phyloP scores from a whole-genome alignment of 2,113 vertebrate species.

The Neogobius melanostomus region DNA sequence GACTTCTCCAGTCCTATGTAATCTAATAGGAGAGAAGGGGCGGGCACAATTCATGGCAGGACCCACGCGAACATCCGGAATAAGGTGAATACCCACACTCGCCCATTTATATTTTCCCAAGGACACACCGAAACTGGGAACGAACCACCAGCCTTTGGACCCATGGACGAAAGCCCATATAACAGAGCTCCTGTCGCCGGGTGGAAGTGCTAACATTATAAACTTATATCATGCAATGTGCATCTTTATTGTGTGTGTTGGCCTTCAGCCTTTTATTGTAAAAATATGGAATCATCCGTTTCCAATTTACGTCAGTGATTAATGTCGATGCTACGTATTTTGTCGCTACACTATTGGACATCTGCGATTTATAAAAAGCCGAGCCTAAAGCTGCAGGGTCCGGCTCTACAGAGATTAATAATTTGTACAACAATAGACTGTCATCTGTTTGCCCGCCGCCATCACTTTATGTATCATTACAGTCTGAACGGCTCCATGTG shows the following conservation, averaged over 20 bases:
- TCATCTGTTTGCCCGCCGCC: constrained; percentile 37
- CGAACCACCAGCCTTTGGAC: no score
- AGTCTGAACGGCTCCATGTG: constrained; percentile 51
- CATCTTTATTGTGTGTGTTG: not conserved
- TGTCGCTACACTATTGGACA: constrained; percentile 15
- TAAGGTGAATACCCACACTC: no score
- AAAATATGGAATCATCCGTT: constrained; percentile 16
- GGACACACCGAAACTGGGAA: no score
- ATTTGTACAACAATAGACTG: constrained; percentile 41
- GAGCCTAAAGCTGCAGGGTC: constrained; percentile 21
- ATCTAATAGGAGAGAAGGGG: no score
- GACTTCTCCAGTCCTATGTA: no score
- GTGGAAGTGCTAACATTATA: no score
- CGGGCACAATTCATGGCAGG: no score
- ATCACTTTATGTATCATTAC: constrained; percentile 43
- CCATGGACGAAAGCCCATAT: no score
- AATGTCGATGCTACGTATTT: constrained; percentile 15
- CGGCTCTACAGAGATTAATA: constrained; percentile 38
- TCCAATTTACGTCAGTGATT: constrained; percentile 24
- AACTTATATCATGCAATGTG: not conserved
- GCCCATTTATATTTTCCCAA: no score
- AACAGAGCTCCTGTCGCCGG: no score
- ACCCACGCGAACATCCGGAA: no score
- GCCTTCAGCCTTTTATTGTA: not conserved
- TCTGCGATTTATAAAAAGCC: constrained; percentile 31